These are phyloP conservation scores for Cyclophora albipunctata DNA, from an alignment of 2,888 invertebrate species.

Conservation along the genomic window DNA sequence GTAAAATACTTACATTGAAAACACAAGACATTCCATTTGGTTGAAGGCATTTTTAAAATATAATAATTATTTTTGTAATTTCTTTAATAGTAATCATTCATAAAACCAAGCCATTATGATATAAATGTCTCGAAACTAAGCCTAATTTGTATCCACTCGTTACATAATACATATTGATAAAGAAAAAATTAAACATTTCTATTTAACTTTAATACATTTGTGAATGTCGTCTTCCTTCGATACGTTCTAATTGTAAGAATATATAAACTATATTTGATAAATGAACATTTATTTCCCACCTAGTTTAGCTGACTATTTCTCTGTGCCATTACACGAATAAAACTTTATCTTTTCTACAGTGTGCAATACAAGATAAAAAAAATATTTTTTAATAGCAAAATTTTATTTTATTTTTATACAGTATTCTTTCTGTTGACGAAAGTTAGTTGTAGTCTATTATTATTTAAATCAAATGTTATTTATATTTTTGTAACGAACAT, in stretches of 20 bases:
- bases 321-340: slow-evolving; percentile 44
- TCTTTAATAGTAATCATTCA: background rate
- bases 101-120: slow-evolving; percentile 1
- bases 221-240: slow-evolving; percentile 45
- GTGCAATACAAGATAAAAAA: slow-evolving; percentile 6
- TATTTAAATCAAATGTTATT: slow-evolving; percentile 33
- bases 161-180: slow-evolving; percentile 1
- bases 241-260: slow-evolving; percentile 13
- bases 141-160: slow-evolving; percentile 1
- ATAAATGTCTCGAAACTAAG: slow-evolving; percentile 2
- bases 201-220: slow-evolving; percentile 3
- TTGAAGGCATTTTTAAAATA: background rate
- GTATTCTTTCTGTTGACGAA: slow-evolving; percentile 19
- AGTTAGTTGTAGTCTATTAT: slow-evolving; percentile 22
- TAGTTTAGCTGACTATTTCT: slow-evolving; percentile 30
- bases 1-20: too few relatives aligned
- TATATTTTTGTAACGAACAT: slow-evolving; percentile 51
- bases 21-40: slow-evolving; percentile 7
- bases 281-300: slow-evolving; percentile 44
- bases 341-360: slow-evolving; percentile 3
- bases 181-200: background rate
- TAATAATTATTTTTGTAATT: slow-evolving; percentile 2
- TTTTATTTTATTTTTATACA: slow-evolving; percentile 28
- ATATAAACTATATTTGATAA: background rate
- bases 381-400: background rate